Base-by-base conservation (phyloP, 2,888 invertebrate genomes). In the Alentia gelatinosa region DNA sequence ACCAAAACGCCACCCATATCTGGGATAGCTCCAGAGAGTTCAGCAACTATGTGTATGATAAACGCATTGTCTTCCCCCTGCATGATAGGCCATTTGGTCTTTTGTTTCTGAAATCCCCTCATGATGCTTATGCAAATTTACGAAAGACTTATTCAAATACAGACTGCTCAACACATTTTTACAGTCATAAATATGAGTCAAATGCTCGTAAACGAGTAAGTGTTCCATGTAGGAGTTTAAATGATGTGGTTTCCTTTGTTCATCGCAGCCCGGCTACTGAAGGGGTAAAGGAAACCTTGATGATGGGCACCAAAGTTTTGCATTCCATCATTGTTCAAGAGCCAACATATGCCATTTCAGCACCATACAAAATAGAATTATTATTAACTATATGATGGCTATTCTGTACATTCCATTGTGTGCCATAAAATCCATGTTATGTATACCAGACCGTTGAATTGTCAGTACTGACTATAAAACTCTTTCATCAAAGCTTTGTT, bases 1-100 rank as follows among this genome's bases (percentile, higher is more conserved):
- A 40, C 23, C 92, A 93, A 89, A 93, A 93, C 47, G 86, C 37
- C 30, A 93, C 93, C 9, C 93, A 92, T 89, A 91, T 93, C 15
- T 91, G 92, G 91, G 93, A 93, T 91, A 91, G 89, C 75, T 74
- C 91, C 19, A 50, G 90, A 19, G 86, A 92, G 33, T 93, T 93
- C 56, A 26, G 75, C 19, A 37, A 91, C 23, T 90, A 50, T 42
- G 63, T 89, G 23, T 93, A 91, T 79, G 91, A 91, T 23, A 92
- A 93, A 86, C 33, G 75, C 19, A 90, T 88, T 23, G 90, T 92
- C 7, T 93, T 93, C 68, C 93, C 93, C 0, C 89, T 92, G 15
- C 93, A 93, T 79, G 47, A 88, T 35, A 89, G 93, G 40, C 93
- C 93, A 35, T 91, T 93, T 7, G 92, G 91, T 83, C 63, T 90